These are phyloP conservation scores for Chaetura pelagica DNA, from an alignment of 2,113 vertebrate genomes.

Conservation along the genomic window DNA sequence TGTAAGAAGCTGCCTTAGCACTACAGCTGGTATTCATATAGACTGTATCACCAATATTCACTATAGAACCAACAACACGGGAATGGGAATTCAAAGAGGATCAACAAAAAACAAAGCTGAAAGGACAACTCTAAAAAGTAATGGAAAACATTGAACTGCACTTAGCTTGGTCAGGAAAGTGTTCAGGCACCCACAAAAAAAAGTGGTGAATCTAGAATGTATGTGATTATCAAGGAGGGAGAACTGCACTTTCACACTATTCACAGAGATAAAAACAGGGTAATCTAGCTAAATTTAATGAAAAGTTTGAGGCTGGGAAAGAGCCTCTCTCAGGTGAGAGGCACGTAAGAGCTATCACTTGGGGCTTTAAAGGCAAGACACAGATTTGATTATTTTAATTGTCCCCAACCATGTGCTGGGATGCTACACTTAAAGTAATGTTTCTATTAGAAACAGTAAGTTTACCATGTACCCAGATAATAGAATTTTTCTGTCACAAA, in stretches of 20 bases:
- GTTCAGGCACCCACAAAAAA: background rate
- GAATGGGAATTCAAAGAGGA: background rate
- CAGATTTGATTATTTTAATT: background rate
- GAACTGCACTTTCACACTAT: background rate
- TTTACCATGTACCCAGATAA: background rate
- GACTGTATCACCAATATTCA: background rate
- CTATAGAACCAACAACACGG: background rate
- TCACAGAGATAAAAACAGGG: background rate
- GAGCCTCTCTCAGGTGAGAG: background rate
- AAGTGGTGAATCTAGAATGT: background rate
- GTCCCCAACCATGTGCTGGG: background rate
- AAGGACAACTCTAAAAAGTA: background rate
- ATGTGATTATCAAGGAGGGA: background rate
- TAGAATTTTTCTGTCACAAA: background rate
- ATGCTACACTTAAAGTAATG: background rate
- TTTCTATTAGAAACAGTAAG: background rate
- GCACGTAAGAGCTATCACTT: background rate
- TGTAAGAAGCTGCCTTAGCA: background rate
- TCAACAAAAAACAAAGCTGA: background rate
- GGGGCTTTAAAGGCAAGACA: background rate
- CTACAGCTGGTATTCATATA: background rate
- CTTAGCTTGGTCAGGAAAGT: background rate
- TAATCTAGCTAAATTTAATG: background rate
- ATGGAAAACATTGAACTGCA: background rate
- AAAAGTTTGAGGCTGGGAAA: background rate